Percentiles rank a stretch among this genome's conserved stretches.
Evolutionary conservation across 2,888 invertebrate species (phyloP).

Genomic region (Hymenopus coronatus): DNA sequence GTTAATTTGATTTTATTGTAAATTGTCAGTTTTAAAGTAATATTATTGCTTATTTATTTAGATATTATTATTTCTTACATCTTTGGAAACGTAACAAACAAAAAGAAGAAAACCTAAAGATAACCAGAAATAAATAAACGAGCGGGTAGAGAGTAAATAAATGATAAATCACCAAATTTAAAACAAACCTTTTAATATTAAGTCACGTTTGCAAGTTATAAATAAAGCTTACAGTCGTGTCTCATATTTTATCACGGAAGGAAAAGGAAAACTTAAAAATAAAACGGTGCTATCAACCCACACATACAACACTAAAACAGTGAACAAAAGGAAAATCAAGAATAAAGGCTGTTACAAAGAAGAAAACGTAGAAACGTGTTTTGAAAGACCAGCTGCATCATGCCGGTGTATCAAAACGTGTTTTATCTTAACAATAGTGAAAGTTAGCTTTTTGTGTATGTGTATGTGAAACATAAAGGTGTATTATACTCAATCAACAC

Average conservation of each 20-base stretch:
- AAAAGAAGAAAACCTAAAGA: constrained; percentile 39
- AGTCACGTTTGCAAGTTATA: neutral
- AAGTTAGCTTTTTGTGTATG: neutral
- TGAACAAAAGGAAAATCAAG: neutral
- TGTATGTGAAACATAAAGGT: constrained; percentile 26
- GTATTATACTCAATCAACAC: constrained; percentile 37
- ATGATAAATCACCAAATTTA: neutral
- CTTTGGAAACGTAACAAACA: constrained; percentile 8
- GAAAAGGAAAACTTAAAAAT: neutral
- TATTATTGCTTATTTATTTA: constrained; percentile 3
- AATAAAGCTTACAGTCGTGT: neutral
- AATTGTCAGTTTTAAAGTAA: neutral
- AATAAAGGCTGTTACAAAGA: neutral
- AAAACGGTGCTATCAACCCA: neutral
- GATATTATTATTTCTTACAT: neutral
- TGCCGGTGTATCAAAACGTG: neutral
- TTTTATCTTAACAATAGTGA: neutral
- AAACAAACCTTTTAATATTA: neutral
- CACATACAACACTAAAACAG: neutral
- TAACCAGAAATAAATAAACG: constrained; percentile 44
- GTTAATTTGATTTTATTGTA: neutral
- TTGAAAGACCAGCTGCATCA: neutral
- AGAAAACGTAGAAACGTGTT: neutral
- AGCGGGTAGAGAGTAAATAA: constrained; percentile 54
- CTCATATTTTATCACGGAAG: neutral